Base-by-base conservation (phyloP, 2,888 invertebrate genomes). In the Clanis bilineata region DNA sequence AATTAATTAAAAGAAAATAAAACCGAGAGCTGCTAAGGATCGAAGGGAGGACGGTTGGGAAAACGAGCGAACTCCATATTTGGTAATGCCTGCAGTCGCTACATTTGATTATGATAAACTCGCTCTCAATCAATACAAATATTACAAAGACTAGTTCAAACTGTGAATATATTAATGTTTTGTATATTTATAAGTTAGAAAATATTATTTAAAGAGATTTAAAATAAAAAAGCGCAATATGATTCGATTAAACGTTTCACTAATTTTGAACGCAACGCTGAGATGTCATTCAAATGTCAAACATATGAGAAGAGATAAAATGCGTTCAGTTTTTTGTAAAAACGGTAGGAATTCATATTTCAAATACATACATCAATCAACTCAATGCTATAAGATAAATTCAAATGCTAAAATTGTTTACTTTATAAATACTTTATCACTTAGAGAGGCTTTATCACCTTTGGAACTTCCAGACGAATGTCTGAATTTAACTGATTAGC, bases 61-160 rank as follows among this genome's bases (percentile, higher is more conserved):
- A 93, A 93, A 93, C 93, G 93, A 93, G 92, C 93, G 90, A 93
- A 93, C 93, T 93, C 94, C 94, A 94, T 94, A 94, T 94, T 94
- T 94, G 94, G 94, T 93, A 93, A 94, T 94, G 94, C 92, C 88
- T 92, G 86, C 86, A 87, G 90, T 81, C 80, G 82, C 88, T 82
- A 82, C 83, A 83, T 82, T 80, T 78, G 82, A 78, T 80, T 77
- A 80, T 73, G 79, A 74, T 77, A 80, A 82, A 80, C 76, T 77
- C 59, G 66, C 62, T 68, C 75, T 72, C 65, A 58, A 66, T 69
- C 60, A 58, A 64, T 58, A 62, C 60, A 68, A 70, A 63, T 59
- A 61, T 32, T 62, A 60, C 18, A 58, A 51, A 45, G 60, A 58
- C 45, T 18, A 9, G 6, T 15, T 64, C 12, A 57, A 44, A 41